Evolutionary conservation across 2,888 invertebrate genomes (phyloP).

Genomic region (Leptura quadrifasciata): DNA sequence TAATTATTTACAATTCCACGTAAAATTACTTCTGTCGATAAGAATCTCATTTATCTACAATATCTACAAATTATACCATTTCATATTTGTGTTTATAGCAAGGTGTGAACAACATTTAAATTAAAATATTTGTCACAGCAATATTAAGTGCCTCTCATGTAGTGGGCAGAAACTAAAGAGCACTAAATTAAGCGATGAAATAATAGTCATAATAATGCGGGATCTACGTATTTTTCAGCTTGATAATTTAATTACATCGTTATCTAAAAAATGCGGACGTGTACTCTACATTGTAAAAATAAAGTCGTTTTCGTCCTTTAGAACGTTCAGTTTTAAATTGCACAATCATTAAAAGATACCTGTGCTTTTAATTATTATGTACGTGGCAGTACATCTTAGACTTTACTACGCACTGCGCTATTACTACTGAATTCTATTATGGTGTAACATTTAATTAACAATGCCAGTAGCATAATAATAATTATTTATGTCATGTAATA

Average conservation of each 20-base stretch:
- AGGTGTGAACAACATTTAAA: constrained; percentile 1
- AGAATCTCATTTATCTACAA: not conserved
- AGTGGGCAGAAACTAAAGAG: not conserved
- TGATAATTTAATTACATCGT: not conserved
- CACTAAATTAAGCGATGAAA: constrained; percentile 3
- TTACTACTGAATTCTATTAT: not conserved
- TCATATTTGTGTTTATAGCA: not conserved
- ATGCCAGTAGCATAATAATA: constrained; percentile 7
- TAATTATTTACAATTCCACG: not conserved
- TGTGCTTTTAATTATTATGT: not conserved
- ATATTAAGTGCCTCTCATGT: not conserved
- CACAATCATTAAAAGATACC: not conserved
- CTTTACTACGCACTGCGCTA: too few relatives aligned
- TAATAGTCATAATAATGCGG: not conserved
- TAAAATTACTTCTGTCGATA: not conserved
- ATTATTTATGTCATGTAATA: not conserved
- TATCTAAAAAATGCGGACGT: not conserved
- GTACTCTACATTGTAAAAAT: not conserved
- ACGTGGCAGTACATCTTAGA: too few relatives aligned
- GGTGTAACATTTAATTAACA: not conserved
- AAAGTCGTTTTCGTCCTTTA: too few relatives aligned
- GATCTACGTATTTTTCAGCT: not conserved
- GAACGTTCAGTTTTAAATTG: not conserved
- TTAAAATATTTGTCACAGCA: not conserved
- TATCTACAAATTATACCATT: not conserved